A percentile compares a stretch with the other conserved stretches of the same genome.
Evolutionary conservation across 2,113 vertebrate genomes (phyloP).

Genomic region (Promerops cafer): DNA sequence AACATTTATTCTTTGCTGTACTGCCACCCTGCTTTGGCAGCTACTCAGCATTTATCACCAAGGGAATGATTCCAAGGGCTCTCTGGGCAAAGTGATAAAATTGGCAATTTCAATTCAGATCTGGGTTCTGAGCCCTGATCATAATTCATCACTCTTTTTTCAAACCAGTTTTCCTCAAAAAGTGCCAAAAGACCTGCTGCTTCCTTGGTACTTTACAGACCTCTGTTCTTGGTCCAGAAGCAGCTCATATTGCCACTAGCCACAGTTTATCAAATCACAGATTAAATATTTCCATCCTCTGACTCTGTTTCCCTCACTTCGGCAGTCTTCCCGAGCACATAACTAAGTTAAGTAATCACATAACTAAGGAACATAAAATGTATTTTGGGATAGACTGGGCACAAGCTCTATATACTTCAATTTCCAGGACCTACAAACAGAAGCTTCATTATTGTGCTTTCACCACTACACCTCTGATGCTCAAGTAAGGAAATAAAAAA

Average conservation of each 20-base stretch:
- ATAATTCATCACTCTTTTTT: not conserved
- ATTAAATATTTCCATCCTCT: not conserved
- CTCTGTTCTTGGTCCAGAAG: not conserved
- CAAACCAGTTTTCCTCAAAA: not conserved
- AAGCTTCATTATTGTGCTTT: not conserved
- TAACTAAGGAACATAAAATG: not conserved
- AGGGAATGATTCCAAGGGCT: not conserved
- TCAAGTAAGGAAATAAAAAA: not conserved
- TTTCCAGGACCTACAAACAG: not conserved
- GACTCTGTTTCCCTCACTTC: not conserved
- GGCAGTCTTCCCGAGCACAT: not conserved
- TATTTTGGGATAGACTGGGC: not conserved
- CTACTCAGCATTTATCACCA: not conserved
- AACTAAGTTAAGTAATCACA: not conserved
- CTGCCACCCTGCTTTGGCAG: not conserved
- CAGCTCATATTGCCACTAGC: not conserved
- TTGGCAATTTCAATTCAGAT: not conserved
- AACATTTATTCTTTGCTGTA: not conserved
- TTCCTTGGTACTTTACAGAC: not conserved
- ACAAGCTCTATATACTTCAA: not conserved
- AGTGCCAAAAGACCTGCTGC: not conserved
- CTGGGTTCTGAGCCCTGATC: not conserved
- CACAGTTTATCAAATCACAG: not conserved
- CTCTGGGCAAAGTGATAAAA: not conserved
- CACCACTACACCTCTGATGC: rapidly evolving